Base-by-base conservation (phyloP, 2,797 vertebrate genomes). In the Psittacula derbiana region DNA sequence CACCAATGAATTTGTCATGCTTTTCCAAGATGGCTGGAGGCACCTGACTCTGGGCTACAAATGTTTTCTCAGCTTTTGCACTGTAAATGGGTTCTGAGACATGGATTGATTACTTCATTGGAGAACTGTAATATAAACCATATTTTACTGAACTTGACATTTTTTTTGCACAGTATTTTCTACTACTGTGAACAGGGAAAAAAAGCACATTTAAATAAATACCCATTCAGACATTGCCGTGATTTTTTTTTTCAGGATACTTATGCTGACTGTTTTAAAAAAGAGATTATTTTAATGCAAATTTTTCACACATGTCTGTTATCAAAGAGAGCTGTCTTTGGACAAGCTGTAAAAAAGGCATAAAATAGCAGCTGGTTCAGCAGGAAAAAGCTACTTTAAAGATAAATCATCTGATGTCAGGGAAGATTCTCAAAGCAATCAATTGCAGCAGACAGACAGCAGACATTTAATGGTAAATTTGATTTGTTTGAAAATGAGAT, bases 111-210 rank as follows among this genome's bases (percentile, higher is more conserved):
- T 88, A 96, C 94, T 96, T 97, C 97, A 97, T 88, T 94, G 86
- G 70, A 93, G 61, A 93, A 80, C 79, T 78, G 74, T 96, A 96
- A 96, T 94, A 79, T 44, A 96, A 96, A 96, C 96, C 97, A 97
- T 90, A 97, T 97, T 97, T 96, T 89, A 97, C 91, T 96, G 96
- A 93, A 97, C 96, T 98, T 69, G n/a, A 83, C 21, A 46, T 95
- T 96, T 97, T 98, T 98, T 97, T 96, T 74, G 21, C 67, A 72
- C 71, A 81, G 33, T 72, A 75, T 85, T 88, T 94, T 86, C 90
- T 91, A 94, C 83, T 64, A 87, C 91, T 91, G 87, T 43, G 21
- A 88, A 62, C 57, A 90, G 78, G 65, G 76, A 93, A 96, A 97
- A 96, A 96, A 96, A 96, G 52, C 69, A n/a, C 86, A 88, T 38